Evolutionary conservation across 2,888 invertebrate genomes (phyloP).

Genomic region (Hyles lineata): DNA sequence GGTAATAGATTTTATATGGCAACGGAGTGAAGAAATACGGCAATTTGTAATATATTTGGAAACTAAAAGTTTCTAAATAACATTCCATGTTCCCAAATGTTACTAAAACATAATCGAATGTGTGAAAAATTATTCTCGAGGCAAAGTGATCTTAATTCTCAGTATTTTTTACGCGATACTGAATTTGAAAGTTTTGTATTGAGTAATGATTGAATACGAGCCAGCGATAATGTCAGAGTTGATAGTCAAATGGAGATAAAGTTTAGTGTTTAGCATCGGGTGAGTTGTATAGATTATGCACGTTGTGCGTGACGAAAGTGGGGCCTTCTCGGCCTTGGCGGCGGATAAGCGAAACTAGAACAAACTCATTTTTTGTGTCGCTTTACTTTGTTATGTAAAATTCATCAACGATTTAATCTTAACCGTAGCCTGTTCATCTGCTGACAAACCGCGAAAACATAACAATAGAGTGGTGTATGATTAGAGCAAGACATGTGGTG

Average conservation of each 20-base stretch:
- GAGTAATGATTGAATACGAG: neutral
- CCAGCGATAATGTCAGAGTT: neutral
- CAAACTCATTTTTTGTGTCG: slow-evolving; percentile 31
- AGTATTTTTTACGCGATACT: neutral
- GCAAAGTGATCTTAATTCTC: slow-evolving; percentile 10
- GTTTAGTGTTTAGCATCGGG: neutral
- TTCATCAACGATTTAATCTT: neutral
- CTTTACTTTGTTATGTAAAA: slow-evolving; percentile 18
- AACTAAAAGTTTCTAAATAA: slow-evolving; percentile 39
- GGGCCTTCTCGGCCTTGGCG: slow-evolving; percentile 63
- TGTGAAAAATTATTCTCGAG: slow-evolving; percentile 40
- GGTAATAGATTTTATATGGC: slow-evolving; percentile 32
- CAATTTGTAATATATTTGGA: slow-evolving; percentile 41
- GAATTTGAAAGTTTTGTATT: neutral
- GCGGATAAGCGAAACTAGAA: slow-evolving; percentile 45
- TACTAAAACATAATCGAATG: slow-evolving; percentile 35
- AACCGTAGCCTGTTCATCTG: neutral
- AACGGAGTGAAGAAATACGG: slow-evolving; percentile 38
- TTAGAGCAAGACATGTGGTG: neutral
- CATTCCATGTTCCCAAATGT: slow-evolving; percentile 28
- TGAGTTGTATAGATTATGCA: slow-evolving; percentile 40
- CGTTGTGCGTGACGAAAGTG: slow-evolving; percentile 59
- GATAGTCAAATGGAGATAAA: slow-evolving; percentile 1
- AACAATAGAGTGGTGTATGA: neutral
- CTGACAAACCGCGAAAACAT: slow-evolving; percentile 6